phyloP scores from a whole-genome alignment of 2,888 invertebrate species.

The Aleiodes testaceus region DNA sequence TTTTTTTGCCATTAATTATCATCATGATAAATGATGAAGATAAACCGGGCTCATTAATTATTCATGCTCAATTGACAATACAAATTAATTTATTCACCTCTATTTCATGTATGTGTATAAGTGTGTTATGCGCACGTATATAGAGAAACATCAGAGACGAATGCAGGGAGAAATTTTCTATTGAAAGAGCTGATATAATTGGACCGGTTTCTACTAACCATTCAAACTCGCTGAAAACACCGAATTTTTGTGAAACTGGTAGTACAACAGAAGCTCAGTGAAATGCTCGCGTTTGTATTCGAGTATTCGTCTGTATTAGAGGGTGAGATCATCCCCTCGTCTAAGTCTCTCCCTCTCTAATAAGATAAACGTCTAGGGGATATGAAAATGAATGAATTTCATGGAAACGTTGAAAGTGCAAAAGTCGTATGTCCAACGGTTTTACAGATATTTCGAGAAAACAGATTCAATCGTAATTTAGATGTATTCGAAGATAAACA shows the following conservation, averaged over 20 bases:
- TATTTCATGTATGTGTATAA: background rate
- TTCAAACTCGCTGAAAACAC: constrained; percentile 52
- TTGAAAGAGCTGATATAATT: constrained; percentile 62
- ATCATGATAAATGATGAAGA: too few species aligned
- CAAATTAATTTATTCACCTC: too few species aligned
- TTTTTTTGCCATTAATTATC: background rate
- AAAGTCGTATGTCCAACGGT: too few species aligned
- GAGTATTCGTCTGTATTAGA: background rate
- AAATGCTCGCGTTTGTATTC: background rate
- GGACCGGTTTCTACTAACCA: constrained; percentile 65
- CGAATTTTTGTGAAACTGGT: constrained; percentile 56
- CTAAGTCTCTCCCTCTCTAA: too few species aligned
- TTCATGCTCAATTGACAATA: too few species aligned
- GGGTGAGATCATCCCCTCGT: constrained; percentile 38
- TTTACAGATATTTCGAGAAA: too few species aligned
- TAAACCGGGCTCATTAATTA: too few species aligned
- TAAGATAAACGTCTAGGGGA: too few species aligned
- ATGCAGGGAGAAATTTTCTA: constrained; percentile 45
- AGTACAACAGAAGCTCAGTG: constrained; percentile 46
- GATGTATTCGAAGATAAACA: too few species aligned
- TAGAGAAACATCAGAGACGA: background rate
- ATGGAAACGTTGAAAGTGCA: too few species aligned
- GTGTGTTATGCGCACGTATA: background rate
- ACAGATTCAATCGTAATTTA: too few species aligned
- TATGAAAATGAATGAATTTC: too few species aligned